Percentiles rank a stretch among this genome's conserved stretches.
Conservation (phyloP, 2,797 vertebrate genomes). For the Decapterus maruadsi region DNA sequence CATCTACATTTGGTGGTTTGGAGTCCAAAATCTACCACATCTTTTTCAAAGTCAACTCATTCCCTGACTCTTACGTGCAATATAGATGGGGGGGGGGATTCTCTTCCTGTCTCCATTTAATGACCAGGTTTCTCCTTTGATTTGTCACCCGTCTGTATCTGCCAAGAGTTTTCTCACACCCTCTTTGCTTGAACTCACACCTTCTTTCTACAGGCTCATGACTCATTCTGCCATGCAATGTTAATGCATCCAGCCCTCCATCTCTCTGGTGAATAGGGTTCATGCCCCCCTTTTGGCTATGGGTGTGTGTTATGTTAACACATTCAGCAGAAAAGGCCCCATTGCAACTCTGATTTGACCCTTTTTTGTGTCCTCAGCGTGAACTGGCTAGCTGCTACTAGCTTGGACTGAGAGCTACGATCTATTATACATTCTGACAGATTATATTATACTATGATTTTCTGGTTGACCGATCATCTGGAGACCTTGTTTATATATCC, state of each 20-base stretch:
- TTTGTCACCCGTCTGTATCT: neutral
- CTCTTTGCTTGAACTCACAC: slow-evolving; percentile 17
- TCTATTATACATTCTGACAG: neutral
- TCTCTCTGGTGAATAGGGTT: neutral
- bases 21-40: too few relatives aligned
- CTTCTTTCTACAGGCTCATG: neutral
- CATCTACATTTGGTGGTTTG: too few relatives aligned
- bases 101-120: too few relatives aligned
- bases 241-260: neutral
- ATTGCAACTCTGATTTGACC: slow-evolving; percentile 16
- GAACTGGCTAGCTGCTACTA: neutral
- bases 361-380: neutral
- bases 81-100: too few relatives aligned
- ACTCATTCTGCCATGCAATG: neutral
- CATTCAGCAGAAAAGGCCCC: neutral
- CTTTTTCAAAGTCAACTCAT: too few relatives aligned
- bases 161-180: neutral
- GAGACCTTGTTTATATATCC: neutral
- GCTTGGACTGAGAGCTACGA: neutral
- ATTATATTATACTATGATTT: neutral
- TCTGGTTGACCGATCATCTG: neutral
- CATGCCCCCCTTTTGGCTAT: neutral
- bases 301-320: neutral
- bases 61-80: too few relatives aligned
- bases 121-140: too few relatives aligned